Evolutionary conservation across 1,140 invertebrate genomes (phyloP), one percentile per base, ranked within the genome.

Genomic region (Palaemon carinicauda): DNA sequence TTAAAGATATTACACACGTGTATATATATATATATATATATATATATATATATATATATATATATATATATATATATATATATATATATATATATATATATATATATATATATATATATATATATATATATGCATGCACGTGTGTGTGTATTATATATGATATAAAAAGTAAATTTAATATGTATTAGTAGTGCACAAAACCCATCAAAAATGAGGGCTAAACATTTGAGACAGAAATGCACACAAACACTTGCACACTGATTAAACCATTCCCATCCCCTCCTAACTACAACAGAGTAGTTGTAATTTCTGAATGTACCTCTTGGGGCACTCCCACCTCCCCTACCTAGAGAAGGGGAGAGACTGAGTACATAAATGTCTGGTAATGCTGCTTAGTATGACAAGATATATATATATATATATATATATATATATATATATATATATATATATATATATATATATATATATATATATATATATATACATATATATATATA

Each of bases 341-440:
- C n/a, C n/a, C n/a, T n/a, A n/a, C n/a, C n/a, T 19, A 60, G 56
- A 60, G 56, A 60, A 4, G 17, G 56, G 27, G 19, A 60, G 56
- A 60, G 56, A 60, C 5, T 21, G 56, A 60, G 5, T 5, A 60
- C 7, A 60, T 19, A 60, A 19, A 60, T 19, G 27, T 4, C 19
- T 60, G 56, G 56, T 60, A 4, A 4, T 60, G 5, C 19, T 71
- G 65, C 21, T 27, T n/a, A n/a, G n/a, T n/a, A n/a, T n/a, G n/a
- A n/a, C n/a, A n/a, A n/a, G n/a, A n/a, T n/a, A n/a, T n/a, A 12
- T 71, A 71, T 21, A 9, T 12, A 21, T 71, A 71, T 71, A 71
- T 71, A 71, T 71, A 71, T 71, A 75, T 75, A 75, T 75, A 75
- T 75, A 75, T 75, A 75, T 75, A 75, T 75, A 75, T 75, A 75